Conservation (phyloP, 2,888 invertebrate genomes). For the Aspidiotus rigidus region DNA sequence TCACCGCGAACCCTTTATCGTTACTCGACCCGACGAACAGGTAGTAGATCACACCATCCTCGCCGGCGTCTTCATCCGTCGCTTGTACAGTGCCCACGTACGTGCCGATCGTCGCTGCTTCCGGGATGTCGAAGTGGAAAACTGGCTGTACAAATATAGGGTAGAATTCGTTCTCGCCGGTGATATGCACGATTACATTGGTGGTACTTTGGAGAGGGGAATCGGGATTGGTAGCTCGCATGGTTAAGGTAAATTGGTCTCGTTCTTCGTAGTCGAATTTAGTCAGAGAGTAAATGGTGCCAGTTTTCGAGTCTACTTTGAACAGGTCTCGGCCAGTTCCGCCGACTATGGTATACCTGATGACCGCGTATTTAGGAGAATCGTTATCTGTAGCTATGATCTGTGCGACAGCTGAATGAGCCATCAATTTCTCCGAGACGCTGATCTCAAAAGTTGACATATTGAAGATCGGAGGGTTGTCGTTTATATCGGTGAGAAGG, state of each 20-base stretch:
- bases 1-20: slow-evolving; percentile 78
- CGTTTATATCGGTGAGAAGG: slow-evolving; percentile 83
- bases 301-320: slow-evolving; percentile 64
- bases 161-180: slow-evolving; percentile 80
- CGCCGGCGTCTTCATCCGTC: slow-evolving; percentile 78
- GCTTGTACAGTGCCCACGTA: slow-evolving; percentile 79
- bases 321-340: slow-evolving; percentile 67
- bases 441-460: slow-evolving; percentile 65
- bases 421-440: slow-evolving; percentile 71
- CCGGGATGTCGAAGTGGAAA: slow-evolving; percentile 86
- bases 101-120: slow-evolving; percentile 77
- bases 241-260: slow-evolving; percentile 60
- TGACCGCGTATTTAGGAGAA: slow-evolving; percentile 75
- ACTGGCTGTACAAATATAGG: slow-evolving; percentile 81
- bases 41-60: slow-evolving; percentile 80
- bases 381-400: slow-evolving; percentile 74
- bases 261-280: slow-evolving; percentile 83
- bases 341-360: slow-evolving; percentile 72
- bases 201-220: slow-evolving; percentile 68
- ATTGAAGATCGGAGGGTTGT: slow-evolving; percentile 81
- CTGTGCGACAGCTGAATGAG: slow-evolving; percentile 63
- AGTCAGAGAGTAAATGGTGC: slow-evolving; percentile 62
- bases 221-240: slow-evolving; percentile 80
- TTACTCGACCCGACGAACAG: slow-evolving; percentile 89
- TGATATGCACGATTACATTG: slow-evolving; percentile 62